phyloP scores from a whole-genome alignment of 2,888 invertebrate genomes.

The Amiota minor region DNA sequence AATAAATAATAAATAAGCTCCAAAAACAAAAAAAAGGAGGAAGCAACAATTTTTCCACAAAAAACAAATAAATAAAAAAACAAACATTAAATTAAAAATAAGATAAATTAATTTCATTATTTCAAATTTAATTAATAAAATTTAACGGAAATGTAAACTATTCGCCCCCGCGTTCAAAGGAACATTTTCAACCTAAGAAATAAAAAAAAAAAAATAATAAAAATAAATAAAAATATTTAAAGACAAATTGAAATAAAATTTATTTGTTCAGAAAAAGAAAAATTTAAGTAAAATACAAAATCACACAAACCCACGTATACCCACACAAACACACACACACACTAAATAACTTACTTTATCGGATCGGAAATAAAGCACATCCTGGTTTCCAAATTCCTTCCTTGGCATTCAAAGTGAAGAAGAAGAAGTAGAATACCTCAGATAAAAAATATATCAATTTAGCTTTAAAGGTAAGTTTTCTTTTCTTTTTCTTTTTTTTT shows the following conservation, averaged over 20 bases:
- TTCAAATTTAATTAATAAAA: constrained; percentile 33
- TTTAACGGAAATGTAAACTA: constrained; percentile 71
- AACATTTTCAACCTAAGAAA: constrained; percentile 39
- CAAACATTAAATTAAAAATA: constrained; percentile 25
- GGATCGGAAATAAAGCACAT: too few species aligned
- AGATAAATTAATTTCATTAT: constrained; percentile 14
- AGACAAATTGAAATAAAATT: constrained; percentile 36
- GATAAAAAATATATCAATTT: background rate
- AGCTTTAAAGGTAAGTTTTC: constrained; percentile 18
- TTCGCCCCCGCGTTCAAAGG: constrained; percentile 60
- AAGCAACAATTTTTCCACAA: constrained; percentile 20
- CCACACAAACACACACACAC: too few species aligned
- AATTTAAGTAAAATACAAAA: constrained; percentile 30
- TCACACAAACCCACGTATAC: background rate
- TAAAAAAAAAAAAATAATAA: constrained; percentile 34
- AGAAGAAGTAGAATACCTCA: constrained; percentile 47
- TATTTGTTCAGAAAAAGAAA: constrained; percentile 24
- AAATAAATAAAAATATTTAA: background rate
- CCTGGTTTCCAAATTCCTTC: too few species aligned
- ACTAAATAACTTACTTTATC: too few species aligned
- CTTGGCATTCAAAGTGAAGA: background rate
- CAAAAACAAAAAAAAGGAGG: constrained; percentile 20
- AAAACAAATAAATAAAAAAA: constrained; percentile 19
- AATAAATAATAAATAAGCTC: background rate
- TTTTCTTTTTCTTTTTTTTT: too few species aligned